These are phyloP conservation scores for Lordiphosa clarofinis DNA, from an alignment of 1,140 invertebrate species.

Conservation along the genomic window DNA sequence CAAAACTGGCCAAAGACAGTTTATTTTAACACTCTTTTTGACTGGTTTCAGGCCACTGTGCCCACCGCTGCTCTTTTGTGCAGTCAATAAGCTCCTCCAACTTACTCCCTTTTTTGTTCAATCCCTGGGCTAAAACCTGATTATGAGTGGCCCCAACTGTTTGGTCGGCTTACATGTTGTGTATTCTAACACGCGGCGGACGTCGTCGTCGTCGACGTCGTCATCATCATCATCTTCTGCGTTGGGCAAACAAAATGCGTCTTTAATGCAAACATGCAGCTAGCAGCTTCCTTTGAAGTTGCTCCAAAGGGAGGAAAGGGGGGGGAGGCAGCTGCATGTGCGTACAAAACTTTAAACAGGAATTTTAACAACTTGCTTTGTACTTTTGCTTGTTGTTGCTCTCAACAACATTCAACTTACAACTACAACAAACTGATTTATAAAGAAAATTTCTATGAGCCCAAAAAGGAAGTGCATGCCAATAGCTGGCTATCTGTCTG, in stretches of 20 bases:
- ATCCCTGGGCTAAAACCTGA: constrained; percentile 64
- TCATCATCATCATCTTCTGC: constrained; percentile 29
- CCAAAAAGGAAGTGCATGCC: constrained; percentile 76
- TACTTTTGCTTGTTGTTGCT: constrained; percentile 64
- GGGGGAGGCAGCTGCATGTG: constrained; percentile 49
- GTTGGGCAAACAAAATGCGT: constrained; percentile 74
- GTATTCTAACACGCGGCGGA: constrained; percentile 76
- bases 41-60: constrained; percentile 8
- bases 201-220: constrained; percentile 45
- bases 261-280: constrained; percentile 76
- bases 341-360: constrained; percentile 77
- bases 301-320: not conserved
- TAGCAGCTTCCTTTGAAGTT: constrained; percentile 66
- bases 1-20: not conserved
- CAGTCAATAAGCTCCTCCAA: constrained; percentile 40
- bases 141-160: constrained; percentile 71
- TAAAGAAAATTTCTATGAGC: constrained; percentile 76
- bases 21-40: too few species aligned
- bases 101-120: constrained; percentile 49
- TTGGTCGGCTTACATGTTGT: constrained; percentile 64
- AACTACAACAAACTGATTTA: constrained; percentile 69
- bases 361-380: constrained; percentile 78
- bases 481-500: constrained; percentile 10
- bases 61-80: constrained; percentile 42
- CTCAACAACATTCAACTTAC: constrained; percentile 46